These are phyloP conservation scores for Lophius piscatorius DNA, from an alignment of 2,113 vertebrate species.

Conservation along the genomic window DNA sequence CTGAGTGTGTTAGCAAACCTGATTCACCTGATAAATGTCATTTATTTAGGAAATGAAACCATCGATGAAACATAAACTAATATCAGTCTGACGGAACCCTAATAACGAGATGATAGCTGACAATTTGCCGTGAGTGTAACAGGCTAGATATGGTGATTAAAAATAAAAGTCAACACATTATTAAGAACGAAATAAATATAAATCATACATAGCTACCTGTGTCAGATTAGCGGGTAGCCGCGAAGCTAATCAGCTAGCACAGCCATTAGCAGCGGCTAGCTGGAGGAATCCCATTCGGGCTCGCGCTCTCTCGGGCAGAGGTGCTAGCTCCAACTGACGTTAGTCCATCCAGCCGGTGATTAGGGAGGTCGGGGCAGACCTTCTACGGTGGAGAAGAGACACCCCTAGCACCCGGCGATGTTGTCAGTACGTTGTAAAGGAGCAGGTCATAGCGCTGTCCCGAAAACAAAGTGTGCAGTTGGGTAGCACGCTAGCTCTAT, in stretches of 20 bases:
- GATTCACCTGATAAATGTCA: no score
- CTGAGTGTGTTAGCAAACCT: conserved; percentile 40
- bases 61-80: conserved; percentile 5
- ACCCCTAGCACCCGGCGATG: conserved; percentile 32
- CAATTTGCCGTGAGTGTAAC: not conserved
- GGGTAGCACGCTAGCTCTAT: conserved; percentile 53
- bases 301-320: conserved; percentile 47
- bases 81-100: not conserved
- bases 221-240: conserved; percentile 67
- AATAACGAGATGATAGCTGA: not conserved
- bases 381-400: conserved; percentile 2
- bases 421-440: conserved; percentile 19
- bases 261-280: conserved; percentile 67
- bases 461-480: conserved; percentile 46
- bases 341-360: conserved; percentile 58
- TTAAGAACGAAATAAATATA: conserved; percentile 15
- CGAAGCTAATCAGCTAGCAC: conserved; percentile 59
- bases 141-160: not conserved
- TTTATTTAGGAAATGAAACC: conserved; percentile 25
- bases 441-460: conserved; percentile 42
- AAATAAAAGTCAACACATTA: not conserved
- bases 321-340: conserved; percentile 39
- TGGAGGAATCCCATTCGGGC: conserved; percentile 58
- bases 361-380: conserved; percentile 14
- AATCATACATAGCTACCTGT: conserved; percentile 57